These are phyloP conservation scores for Parnassius smintheus DNA, from an alignment of 2,888 invertebrate species.

Conservation along the genomic window DNA sequence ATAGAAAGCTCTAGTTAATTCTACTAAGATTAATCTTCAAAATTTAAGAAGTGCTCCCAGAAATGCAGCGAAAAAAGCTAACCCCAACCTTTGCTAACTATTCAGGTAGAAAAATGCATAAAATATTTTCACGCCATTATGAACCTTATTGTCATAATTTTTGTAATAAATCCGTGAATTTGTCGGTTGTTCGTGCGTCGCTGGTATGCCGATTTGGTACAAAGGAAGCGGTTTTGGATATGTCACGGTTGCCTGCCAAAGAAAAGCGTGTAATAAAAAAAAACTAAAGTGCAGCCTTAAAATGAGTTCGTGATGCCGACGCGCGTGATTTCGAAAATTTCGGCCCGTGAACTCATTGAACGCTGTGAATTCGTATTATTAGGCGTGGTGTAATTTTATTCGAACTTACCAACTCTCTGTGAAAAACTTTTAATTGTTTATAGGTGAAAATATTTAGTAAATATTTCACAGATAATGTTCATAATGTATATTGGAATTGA, in stretches of 20 bases:
- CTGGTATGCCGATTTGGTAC: constrained; percentile 28
- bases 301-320: constrained; percentile 26
- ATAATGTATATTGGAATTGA: too few species aligned
- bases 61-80: constrained; percentile 20
- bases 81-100: constrained; percentile 9
- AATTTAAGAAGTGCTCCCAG: constrained; percentile 5
- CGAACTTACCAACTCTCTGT: background rate
- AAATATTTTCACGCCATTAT: constrained; percentile 9
- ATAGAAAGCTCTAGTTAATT: background rate
- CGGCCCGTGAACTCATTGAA: background rate
- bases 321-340: constrained; percentile 27
- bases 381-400: too few species aligned
- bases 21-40: background rate
- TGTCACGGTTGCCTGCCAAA: constrained; percentile 21
- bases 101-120: constrained; percentile 15
- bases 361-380: too few species aligned
- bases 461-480: too few species aligned
- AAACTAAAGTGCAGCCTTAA: constrained; percentile 13
- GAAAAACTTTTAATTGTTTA: background rate
- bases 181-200: constrained; percentile 30
- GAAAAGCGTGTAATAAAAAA: constrained; percentile 22
- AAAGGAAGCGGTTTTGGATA: constrained; percentile 26
- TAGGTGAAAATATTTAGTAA: background rate
- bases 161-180: constrained; percentile 4
- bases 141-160: constrained; percentile 11